Base-by-base conservation (phyloP, 2,888 invertebrate genomes). In the Buathra laborator region DNA sequence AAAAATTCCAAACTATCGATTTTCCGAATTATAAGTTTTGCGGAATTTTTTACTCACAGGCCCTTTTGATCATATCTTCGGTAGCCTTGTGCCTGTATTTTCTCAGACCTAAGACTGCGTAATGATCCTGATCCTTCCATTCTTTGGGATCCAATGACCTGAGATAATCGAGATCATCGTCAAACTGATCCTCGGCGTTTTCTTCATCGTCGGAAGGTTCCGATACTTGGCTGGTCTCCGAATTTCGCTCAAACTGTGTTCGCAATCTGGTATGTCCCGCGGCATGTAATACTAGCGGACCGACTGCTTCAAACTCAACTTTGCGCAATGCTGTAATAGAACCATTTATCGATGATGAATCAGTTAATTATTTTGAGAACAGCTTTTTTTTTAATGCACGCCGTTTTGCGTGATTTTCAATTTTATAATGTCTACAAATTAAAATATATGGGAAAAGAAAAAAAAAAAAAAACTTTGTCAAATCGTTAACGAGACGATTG, bases 111-210 rank as follows among this genome's bases (percentile, higher is more conserved):
- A 99, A 95, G 16, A 99, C 99, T 51, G 97, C 97, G 94, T 99
- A 99, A 94, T 99, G 99, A 94, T 99, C 99, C 94, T 99, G 99
- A 90, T 98, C 96, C 95, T 99, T 99, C 99, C 99, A 99, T 91
- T 98, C 97, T 94, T 98, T 98, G 2, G 99, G 99, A 94, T 99
- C 98, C 87, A 99, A 94, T 84, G 97, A 97, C 87, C 97, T 95
- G 86, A 99, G 95, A 93, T 98, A 98, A 81, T 96, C 96, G 9
- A 98, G 96, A 94, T 98, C 97, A 89, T 97, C 97, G 86, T 97
- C 95, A 88, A 96, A 95, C 78, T 95, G 94, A 87, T 95, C 94
- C 72, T 94, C 93, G 86, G 94, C 90, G 44, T 93, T 90, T 81
- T 93, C 92, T 78, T 94, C 93, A n/a, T 93, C 92, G 29, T 91